Conservation (phyloP, 2,888 invertebrate species). For the Lymantria dispar region DNA sequence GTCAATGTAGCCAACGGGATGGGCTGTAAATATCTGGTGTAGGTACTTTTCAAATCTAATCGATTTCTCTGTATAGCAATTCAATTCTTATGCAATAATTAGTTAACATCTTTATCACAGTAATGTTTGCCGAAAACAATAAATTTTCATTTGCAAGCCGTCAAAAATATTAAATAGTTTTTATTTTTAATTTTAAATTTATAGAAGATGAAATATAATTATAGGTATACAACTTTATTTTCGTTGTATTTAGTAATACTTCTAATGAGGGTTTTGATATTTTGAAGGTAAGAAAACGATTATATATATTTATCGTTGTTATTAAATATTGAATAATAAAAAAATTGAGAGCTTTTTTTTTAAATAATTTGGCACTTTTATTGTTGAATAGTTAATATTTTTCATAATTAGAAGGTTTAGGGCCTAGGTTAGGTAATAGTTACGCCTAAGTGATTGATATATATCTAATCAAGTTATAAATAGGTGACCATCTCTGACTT, state of each 20-base stretch:
- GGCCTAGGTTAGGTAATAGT: conserved; percentile 27
- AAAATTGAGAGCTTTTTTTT: conserved; percentile 5
- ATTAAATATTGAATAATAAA: conserved; percentile 10
- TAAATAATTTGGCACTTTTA: conserved; percentile 34
- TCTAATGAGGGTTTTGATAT: conserved; percentile 10
- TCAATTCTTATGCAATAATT: conserved; percentile 53
- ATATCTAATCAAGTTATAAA: background rate
- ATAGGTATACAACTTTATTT: conserved; percentile 29
- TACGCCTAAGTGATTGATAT: conserved; percentile 22
- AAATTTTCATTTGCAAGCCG: conserved; percentile 40
- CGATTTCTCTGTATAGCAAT: conserved; percentile 16
- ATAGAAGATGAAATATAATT: conserved; percentile 11
- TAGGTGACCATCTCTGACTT: background rate
- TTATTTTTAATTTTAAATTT: conserved; percentile 7
- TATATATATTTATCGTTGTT: conserved; percentile 20
- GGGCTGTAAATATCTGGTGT: no score
- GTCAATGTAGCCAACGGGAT: no score
- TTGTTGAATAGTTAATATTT: conserved; percentile 19
- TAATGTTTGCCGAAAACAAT: conserved; percentile 27
- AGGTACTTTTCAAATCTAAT: background rate
- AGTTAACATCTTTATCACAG: conserved; percentile 64
- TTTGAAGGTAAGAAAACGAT: background rate
- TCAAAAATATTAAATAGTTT: conserved; percentile 64
- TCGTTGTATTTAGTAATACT: conserved; percentile 36
- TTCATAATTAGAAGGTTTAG: conserved; percentile 26